Evolutionary conservation across 2,888 invertebrate genomes (phyloP).

Genomic region (Lomographa bimaculata): DNA sequence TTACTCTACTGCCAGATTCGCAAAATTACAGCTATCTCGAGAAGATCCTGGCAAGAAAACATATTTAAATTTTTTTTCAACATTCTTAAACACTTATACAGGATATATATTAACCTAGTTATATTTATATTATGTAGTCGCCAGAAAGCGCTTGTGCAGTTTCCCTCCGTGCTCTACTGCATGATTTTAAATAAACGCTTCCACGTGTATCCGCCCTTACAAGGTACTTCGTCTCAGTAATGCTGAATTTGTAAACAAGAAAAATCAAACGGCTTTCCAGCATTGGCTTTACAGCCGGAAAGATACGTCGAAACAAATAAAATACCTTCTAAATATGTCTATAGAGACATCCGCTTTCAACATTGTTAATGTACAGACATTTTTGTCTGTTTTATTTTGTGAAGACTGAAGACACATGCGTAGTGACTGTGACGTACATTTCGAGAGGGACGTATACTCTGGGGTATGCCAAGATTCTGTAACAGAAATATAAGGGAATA

Average conservation of each 20-base stretch:
- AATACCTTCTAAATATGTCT: slow-evolving; percentile 28
- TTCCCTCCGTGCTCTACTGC: too few relatives aligned
- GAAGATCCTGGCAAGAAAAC: too few relatives aligned
- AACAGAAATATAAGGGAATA: neutral
- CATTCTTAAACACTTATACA: too few relatives aligned
- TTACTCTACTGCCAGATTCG: too few relatives aligned
- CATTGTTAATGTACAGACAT: slow-evolving; percentile 7
- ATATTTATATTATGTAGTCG: too few relatives aligned
- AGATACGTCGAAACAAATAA: slow-evolving; percentile 32
- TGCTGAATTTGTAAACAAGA: slow-evolving; percentile 38
- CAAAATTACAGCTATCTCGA: too few relatives aligned
- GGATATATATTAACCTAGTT: too few relatives aligned
- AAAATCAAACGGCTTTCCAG: slow-evolving; percentile 33
- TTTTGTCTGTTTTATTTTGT: slow-evolving; percentile 6
- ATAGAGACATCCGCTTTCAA: slow-evolving; percentile 16
- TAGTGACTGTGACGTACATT: too few relatives aligned
- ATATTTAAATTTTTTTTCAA: too few relatives aligned
- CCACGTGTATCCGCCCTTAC: slow-evolving; percentile 15
- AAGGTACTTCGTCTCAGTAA: slow-evolving; percentile 25
- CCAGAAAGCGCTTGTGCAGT: too few relatives aligned
- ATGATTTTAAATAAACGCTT: slow-evolving; percentile 8
- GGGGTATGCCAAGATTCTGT: slow-evolving; percentile 12
- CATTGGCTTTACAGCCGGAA: slow-evolving; percentile 25
- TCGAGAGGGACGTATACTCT: too few relatives aligned
- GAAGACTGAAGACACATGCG: neutral